These are phyloP conservation scores for Labroides dimidiatus DNA, from an alignment of 2,797 vertebrate species.

Conservation along the genomic window DNA sequence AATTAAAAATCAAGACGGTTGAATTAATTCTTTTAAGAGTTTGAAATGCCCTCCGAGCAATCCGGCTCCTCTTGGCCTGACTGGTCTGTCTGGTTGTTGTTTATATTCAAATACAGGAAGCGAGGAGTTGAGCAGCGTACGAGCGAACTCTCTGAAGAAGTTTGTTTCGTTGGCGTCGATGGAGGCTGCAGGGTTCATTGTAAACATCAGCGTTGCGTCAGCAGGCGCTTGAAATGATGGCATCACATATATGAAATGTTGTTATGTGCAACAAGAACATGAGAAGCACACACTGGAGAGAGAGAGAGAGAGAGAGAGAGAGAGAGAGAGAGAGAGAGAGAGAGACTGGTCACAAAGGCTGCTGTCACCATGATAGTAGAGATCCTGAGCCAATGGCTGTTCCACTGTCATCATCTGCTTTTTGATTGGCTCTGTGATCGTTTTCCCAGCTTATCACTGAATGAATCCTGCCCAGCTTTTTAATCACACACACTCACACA, in stretches of 20 bases:
- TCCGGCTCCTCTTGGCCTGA: slow-evolving; percentile 37
- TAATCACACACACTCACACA: slow-evolving; percentile 14
- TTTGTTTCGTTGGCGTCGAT: slow-evolving; percentile 63
- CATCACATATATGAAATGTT: slow-evolving; percentile 71
- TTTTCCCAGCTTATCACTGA: slow-evolving; percentile 67
- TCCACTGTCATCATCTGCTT: slow-evolving; percentile 58
- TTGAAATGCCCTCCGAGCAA: slow-evolving; percentile 54
- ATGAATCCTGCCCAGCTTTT: slow-evolving; percentile 58
- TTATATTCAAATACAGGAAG: slow-evolving; percentile 52
- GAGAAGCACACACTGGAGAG: slow-evolving; percentile 44
- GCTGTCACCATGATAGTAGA: slow-evolving; percentile 69
- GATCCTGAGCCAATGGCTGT: slow-evolving; percentile 66
- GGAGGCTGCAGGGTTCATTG: slow-evolving; percentile 65
- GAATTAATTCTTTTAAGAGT: slow-evolving; percentile 58
- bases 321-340: slow-evolving; percentile 46
- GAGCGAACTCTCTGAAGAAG: slow-evolving; percentile 55
- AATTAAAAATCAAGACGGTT: slow-evolving; percentile 58
- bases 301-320: slow-evolving; percentile 46
- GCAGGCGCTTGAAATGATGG: slow-evolving; percentile 72
- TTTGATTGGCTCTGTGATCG: slow-evolving; percentile 69
- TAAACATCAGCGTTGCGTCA: slow-evolving; percentile 78
- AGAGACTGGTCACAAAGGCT: slow-evolving; percentile 57
- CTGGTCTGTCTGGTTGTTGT: slow-evolving; percentile 54
- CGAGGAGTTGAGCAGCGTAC: slow-evolving; percentile 41
- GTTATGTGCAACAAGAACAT: slow-evolving; percentile 63